A percentile compares a stretch with the other conserved stretches of the same genome.
Conservation (phyloP, 2,888 invertebrate genomes). For the Perdita meconis region DNA sequence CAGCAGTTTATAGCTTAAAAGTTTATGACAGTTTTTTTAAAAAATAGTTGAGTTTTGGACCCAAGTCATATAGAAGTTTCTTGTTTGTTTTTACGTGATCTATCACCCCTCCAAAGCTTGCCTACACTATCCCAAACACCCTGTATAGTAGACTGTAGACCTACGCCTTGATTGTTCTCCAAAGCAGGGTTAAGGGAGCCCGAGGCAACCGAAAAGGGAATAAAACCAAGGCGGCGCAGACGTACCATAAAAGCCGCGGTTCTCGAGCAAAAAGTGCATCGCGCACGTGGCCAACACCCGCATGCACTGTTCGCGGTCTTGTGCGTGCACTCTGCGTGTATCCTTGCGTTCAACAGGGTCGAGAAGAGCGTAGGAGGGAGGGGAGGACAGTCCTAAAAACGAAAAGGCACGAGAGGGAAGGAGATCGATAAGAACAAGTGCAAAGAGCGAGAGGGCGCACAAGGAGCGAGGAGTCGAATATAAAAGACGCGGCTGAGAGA, state of each 20-base stretch:
- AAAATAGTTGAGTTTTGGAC: too few species aligned
- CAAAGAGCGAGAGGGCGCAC: slow-evolving; percentile 4
- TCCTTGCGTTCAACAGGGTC: slow-evolving; percentile 39
- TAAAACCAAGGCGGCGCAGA: slow-evolving; percentile 38
- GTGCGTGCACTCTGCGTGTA: slow-evolving; percentile 52
- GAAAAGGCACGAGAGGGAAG: neutral
- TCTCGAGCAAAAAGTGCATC: slow-evolving; percentile 74
- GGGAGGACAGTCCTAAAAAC: neutral
- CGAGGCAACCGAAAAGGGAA: slow-evolving; percentile 45
- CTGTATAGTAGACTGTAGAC: too few species aligned
- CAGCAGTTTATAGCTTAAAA: too few species aligned
- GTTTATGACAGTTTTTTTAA: too few species aligned
- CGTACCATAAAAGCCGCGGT: slow-evolving; percentile 62
- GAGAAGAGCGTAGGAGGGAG: slow-evolving; percentile 1
- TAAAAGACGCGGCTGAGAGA: neutral
- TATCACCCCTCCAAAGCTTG: too few species aligned
- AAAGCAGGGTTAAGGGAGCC: slow-evolving; percentile 8
- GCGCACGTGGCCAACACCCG: slow-evolving; percentile 82
- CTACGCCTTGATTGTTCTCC: neutral
- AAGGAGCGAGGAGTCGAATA: slow-evolving; percentile 34
- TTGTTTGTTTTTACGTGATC: too few species aligned
- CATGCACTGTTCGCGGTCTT: slow-evolving; percentile 72
- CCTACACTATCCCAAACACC: too few species aligned
- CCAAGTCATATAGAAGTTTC: too few species aligned
- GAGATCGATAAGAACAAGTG: slow-evolving; percentile 1